Conservation (phyloP, 2,113 vertebrate species). For the Laterallus jamaicensis region DNA sequence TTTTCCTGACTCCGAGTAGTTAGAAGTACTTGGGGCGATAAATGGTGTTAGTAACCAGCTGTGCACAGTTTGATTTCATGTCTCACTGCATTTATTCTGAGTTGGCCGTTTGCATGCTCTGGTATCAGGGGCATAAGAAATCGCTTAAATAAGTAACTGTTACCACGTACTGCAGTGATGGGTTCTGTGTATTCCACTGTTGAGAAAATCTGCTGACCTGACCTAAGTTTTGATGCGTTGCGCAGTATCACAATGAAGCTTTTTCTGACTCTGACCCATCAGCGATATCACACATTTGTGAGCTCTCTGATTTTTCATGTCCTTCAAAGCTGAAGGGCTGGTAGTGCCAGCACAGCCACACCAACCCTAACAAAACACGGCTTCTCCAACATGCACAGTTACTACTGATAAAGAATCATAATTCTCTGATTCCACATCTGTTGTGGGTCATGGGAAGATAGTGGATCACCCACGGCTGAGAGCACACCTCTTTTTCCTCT, state of each 20-base stretch:
- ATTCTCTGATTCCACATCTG: neutral
- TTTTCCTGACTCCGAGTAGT: neutral
- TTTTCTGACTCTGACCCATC: neutral
- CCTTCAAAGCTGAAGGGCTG: neutral
- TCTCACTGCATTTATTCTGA: neutral
- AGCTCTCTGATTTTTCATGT: neutral
- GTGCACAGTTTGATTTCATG: neutral
- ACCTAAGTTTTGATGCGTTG: neutral
- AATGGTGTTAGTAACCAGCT: neutral
- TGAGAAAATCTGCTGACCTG: neutral
- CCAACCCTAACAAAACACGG: neutral
- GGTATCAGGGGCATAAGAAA: neutral
- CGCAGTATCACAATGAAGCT: neutral
- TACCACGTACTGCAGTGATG: neutral
- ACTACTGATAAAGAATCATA: neutral
- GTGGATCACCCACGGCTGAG: neutral
- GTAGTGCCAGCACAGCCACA: neutral
- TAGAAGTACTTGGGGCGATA: neutral
- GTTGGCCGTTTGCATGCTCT: neutral
- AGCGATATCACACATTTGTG: neutral
- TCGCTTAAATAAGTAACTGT: neutral
- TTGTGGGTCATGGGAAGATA: neutral
- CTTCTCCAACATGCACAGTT: neutral
- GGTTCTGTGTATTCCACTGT: neutral
- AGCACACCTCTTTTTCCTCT: neutral